Conservation (phyloP, 1,140 invertebrate genomes). For the Ptiloglossa arizonensis region DNA sequence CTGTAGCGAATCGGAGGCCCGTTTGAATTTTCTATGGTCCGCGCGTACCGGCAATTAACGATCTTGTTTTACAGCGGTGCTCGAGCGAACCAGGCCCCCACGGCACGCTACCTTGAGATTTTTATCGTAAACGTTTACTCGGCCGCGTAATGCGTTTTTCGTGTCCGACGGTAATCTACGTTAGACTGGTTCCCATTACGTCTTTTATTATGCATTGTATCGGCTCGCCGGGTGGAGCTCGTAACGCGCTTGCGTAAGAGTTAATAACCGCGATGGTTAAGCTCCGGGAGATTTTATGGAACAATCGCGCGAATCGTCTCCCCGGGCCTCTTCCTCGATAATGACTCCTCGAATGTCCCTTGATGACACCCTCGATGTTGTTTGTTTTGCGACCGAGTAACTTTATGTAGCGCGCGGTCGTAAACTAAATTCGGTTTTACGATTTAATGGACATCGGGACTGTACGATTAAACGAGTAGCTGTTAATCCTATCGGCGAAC, state of each 20-base stretch:
- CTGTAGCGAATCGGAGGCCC: slow-evolving; percentile 9
- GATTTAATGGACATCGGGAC: background rate
- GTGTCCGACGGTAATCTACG: slow-evolving; percentile 17
- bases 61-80: slow-evolving; percentile 20
- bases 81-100: background rate
- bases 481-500: background rate
- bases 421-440: slow-evolving; percentile 15
- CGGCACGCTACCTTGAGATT: slow-evolving; percentile 20
- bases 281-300: background rate
- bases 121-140: slow-evolving; percentile 46
- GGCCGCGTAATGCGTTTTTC: slow-evolving; percentile 50
- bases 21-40: slow-evolving; percentile 34
- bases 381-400: background rate
- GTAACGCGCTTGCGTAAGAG: background rate
- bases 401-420: background rate
- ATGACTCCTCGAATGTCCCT: background rate
- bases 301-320: background rate
- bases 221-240: background rate
- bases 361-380: background rate
- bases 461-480: background rate
- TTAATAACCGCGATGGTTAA: background rate
- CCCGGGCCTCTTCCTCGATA: background rate
- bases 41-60: slow-evolving; percentile 27
- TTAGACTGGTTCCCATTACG: background rate
- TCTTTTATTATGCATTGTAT: slow-evolving; percentile 28